A percentile compares a stretch with the other conserved stretches of the same genome.
These are phyloP conservation scores for Reticulitermes speratus DNA, from an alignment of 1,140 invertebrate species.

Conservation along the genomic window DNA sequence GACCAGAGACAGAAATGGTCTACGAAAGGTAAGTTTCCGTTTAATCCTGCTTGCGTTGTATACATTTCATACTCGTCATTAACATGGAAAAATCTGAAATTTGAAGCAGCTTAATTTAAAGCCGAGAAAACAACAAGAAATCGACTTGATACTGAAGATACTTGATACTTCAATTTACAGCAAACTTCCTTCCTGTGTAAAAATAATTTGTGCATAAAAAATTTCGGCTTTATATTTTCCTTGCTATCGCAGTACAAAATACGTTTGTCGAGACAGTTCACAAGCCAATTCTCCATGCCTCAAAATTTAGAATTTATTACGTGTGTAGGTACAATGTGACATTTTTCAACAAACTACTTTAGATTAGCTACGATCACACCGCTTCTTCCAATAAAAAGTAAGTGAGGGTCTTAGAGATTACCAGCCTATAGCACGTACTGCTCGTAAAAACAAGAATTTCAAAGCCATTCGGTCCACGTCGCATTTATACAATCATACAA, in stretches of 20 bases:
- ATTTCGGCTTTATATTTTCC: neutral
- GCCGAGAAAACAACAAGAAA: too few relatives aligned
- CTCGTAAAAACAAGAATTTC: slow-evolving; percentile 7
- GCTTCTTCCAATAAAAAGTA: neutral
- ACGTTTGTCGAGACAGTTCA: neutral
- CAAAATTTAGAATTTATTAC: neutral
- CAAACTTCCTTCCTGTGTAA: neutral
- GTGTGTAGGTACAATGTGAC: neutral
- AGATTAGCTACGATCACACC: neutral
- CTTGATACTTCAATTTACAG: too few relatives aligned
- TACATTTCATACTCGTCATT: too few relatives aligned
- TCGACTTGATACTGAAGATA: too few relatives aligned
- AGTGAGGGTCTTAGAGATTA: neutral
- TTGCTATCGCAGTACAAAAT: neutral
- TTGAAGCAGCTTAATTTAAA: too few relatives aligned
- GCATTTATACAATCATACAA: slow-evolving; percentile 10
- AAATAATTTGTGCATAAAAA: neutral
- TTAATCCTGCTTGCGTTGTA: too few relatives aligned
- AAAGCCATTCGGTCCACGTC: neutral
- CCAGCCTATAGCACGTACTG: neutral
- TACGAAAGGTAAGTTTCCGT: too few relatives aligned
- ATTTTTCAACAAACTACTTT: neutral
- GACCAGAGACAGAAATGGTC: too few relatives aligned
- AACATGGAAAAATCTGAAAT: too few relatives aligned
- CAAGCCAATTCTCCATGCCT: neutral